Base-by-base conservation (phyloP, 2,888 invertebrate species). In the Ligdia adustata region DNA sequence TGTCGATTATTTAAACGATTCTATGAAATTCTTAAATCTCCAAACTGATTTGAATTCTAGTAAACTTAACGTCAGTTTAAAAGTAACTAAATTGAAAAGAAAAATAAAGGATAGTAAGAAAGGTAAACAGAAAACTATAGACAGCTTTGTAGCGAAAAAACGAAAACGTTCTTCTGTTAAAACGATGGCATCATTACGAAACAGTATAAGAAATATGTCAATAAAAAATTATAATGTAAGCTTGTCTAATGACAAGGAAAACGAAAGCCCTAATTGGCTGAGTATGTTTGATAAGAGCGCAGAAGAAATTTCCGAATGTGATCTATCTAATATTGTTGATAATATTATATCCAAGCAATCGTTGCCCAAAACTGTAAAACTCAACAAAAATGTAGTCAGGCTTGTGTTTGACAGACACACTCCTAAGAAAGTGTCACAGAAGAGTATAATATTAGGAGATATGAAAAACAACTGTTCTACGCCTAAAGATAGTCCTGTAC, bases 251-350 rank as follows among this genome's bases (percentile, higher is more conserved):
- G 33, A 33, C 2, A 43, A 59, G 22, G 51, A 55, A 37, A 74
- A 73, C 46, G 66, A 68, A 55, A 42, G 55, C n/a, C 55, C 63
- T 18, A 55, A 64, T 55, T 68, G 69, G 48, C 60, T 81, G 9
- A 79, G 76, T 40, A 70, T 80, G 20, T 57, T 85, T n/a, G 62
- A 79, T 55, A 58, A 57, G 16, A 74, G 69, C 29, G 61, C 57
- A 9, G 70, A 66, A 4, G 72, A 73, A 24, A 55, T 66, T 0
- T 46, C 67, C 27, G 79, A 79, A 13, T 74, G 65, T 45, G 79
- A 88, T 46, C 46, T 89, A 38, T 90, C 89, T 2, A 75, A 79
- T 48, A 78, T 90, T 24, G 75, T 90, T 9, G 85, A 89, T 11
- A 71, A 71, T 22, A 86, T 90, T n/a, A 70, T 87, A 1, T 69